A percentile compares a stretch with the other conserved stretches of the same genome.
phyloP scores from a whole-genome alignment of 2,888 invertebrate species.

The Habrosyne pyritoides region DNA sequence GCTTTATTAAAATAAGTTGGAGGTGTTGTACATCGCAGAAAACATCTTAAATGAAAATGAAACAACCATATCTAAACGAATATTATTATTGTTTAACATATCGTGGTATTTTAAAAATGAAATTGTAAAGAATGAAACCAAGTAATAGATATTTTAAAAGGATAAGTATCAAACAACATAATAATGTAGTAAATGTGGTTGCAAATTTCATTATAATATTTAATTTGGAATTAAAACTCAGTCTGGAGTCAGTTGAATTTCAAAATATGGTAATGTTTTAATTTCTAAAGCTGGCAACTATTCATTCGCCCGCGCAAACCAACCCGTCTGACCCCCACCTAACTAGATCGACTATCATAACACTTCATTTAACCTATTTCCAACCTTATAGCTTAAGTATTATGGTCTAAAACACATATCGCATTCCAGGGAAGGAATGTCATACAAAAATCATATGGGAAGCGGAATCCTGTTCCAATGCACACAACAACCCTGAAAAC shows the following conservation, averaged over 20 bases:
- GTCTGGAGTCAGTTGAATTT: neutral
- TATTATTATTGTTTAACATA: no score
- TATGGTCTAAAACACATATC: constrained; percentile 34
- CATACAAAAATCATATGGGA: constrained; percentile 79
- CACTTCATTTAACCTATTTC: constrained; percentile 24
- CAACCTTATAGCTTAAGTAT: neutral
- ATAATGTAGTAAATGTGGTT: neutral
- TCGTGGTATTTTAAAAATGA: neutral
- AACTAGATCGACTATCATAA: constrained; percentile 57
- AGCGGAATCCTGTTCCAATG: constrained; percentile 68
- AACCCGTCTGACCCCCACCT: constrained; percentile 57
- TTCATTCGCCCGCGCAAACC: constrained; percentile 33
- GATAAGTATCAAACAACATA: neutral
- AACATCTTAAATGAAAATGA: no score
- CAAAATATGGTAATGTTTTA: constrained; percentile 18
- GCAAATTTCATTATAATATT: neutral
- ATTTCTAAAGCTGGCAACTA: constrained; percentile 46
- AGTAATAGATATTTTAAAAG: no score
- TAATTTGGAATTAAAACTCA: neutral
- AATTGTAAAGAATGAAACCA: no score
- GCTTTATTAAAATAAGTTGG: no score
- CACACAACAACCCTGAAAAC: constrained; percentile 28
- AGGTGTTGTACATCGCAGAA: no score
- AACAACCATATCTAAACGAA: no score
- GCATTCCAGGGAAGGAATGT: constrained; percentile 58